phyloP scores from a whole-genome alignment of 2,888 invertebrate genomes.

The Drosophila borealis region DNA sequence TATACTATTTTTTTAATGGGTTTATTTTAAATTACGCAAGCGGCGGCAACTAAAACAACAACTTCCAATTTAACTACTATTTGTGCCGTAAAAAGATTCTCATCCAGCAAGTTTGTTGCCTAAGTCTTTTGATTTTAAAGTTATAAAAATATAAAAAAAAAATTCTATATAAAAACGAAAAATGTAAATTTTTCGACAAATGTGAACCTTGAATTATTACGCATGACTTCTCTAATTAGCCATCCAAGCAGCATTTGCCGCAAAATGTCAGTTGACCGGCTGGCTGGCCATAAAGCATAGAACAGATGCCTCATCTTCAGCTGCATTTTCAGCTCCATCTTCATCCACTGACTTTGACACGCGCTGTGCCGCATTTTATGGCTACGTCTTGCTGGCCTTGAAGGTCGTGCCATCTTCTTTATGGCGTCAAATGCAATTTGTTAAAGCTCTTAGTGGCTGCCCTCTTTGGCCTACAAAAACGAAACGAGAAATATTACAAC shows the following conservation, averaged over 20 bases:
- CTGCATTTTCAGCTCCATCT: slow-evolving; percentile 21
- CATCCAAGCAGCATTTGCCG: slow-evolving; percentile 27
- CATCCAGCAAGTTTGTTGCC: slow-evolving; percentile 46
- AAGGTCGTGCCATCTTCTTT: slow-evolving; percentile 64
- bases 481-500: slow-evolving; percentile 26
- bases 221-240: slow-evolving; percentile 58
- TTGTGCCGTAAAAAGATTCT: slow-evolving; percentile 25
- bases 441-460: slow-evolving; percentile 15
- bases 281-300: slow-evolving; percentile 44
- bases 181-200: slow-evolving; percentile 26
- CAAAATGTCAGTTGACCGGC: slow-evolving; percentile 62
- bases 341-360: slow-evolving; percentile 61
- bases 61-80: slow-evolving; percentile 14
- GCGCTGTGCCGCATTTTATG: slow-evolving; percentile 51
- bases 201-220: slow-evolving; percentile 61
- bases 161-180: slow-evolving; percentile 1
- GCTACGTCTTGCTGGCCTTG: slow-evolving; percentile 58
- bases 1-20: slow-evolving; percentile 52
- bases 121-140: slow-evolving; percentile 48
- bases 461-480: slow-evolving; percentile 2
- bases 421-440: slow-evolving; percentile 64
- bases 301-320: slow-evolving; percentile 32
- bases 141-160: slow-evolving; percentile 8
- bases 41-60: slow-evolving; percentile 3
- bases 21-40: slow-evolving; percentile 40